Evolutionary conservation across 2,113 vertebrate species (phyloP), one percentile per base, ranked within the genome.

Genomic region (Sphyrna mokarran): DNA sequence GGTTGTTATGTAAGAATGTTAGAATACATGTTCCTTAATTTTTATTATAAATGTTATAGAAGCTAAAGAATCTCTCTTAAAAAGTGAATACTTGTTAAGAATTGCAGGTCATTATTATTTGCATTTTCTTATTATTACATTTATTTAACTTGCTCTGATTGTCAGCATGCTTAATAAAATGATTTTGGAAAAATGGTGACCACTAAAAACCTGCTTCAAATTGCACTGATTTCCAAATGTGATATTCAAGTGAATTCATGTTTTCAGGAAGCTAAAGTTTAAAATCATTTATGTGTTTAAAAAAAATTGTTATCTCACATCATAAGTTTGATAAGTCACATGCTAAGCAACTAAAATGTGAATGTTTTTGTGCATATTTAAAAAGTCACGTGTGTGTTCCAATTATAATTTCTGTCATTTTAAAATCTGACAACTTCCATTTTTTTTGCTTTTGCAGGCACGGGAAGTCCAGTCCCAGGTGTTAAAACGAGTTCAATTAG

Each of bases 401-500:
- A 23, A 33, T 54, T 40, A 26, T 94, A 94, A 76, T 95, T 95
- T 13, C 20, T 94, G 23, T 0, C 1, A 29, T 94, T 70, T 94
- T 48, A 70, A 48, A 94, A 70, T 48, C 23, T 94, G 93, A 43
- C 37, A 58, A 40, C 22, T 94, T 14, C 22, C 66, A 43, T 23
- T 63, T 61, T 70, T 69, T 68, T 40, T 26, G 20, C 43, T 69
- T 20, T 95, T 96, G 20, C 89, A 99, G 99, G 99, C 99, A 96
- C 98, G 98, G 54, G 99, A 99, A 43, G 97, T 99, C 94, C 99
- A 99, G 97, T 97, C 98, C 97, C 98, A 98, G 96, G 98, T 99
- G 76, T 97, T 99, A 96, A 99, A 99, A 97, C 98, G 98, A 69
- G 98, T 98, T 97, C 98, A 98, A 96, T 96, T 98, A 95, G 99